These are phyloP conservation scores for Anoplopoma fimbria DNA, from an alignment of 2,113 vertebrate genomes.

Conservation along the genomic window DNA sequence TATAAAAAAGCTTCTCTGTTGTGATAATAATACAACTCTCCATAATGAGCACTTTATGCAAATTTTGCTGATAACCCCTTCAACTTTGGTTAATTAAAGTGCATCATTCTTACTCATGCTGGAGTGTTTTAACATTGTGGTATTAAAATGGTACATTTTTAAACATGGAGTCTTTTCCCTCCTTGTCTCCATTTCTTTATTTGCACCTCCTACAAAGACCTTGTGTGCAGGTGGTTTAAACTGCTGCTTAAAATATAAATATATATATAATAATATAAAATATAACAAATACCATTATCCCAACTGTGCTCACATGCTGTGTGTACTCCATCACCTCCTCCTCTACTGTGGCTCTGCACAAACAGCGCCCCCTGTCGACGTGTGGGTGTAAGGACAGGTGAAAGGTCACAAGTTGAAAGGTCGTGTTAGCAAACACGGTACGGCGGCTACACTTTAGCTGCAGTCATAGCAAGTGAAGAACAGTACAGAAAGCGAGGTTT, in stretches of 20 bases:
- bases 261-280: too few species aligned
- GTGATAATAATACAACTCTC: background rate
- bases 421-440: conserved; percentile 49
- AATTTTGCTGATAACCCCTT: background rate
- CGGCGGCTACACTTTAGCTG: conserved; percentile 29
- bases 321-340: background rate
- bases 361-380: conserved; percentile 69
- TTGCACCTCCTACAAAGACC: background rate
- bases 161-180: too few species aligned
- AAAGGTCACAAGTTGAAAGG: conserved; percentile 73
- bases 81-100: background rate
- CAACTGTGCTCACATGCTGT: background rate
- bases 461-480: conserved; percentile 3
- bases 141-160: background rate
- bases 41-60: background rate
- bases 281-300: too few species aligned
- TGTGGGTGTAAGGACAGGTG: conserved; percentile 6
- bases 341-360: background rate
- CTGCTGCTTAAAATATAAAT: conserved; percentile 16
- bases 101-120: background rate
- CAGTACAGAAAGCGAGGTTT: background rate
- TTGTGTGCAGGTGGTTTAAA: background rate
- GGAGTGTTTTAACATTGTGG: background rate
- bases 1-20: too few species aligned
- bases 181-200: background rate